Conservation (phyloP, 2,797 vertebrate genomes). For the Hydrocynus forskahlii region DNA sequence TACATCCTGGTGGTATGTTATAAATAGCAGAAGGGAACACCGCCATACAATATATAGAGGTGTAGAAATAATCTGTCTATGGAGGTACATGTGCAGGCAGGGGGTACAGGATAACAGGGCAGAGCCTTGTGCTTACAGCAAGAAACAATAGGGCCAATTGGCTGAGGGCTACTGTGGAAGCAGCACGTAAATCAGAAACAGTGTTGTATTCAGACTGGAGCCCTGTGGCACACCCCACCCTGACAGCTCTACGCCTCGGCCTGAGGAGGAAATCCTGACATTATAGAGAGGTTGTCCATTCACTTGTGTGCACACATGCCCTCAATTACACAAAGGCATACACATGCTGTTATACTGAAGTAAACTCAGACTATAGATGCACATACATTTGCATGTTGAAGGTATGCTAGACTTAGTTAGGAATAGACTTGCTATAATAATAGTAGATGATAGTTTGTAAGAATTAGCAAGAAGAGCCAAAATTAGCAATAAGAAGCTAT, state of each 20-base stretch:
- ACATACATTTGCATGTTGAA: background rate
- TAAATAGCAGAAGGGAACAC: background rate
- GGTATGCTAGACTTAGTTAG: background rate
- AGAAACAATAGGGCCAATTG: slow-evolving; percentile 27
- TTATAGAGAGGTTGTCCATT: slow-evolving; percentile 5
- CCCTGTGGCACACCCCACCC: slow-evolving; percentile 30
- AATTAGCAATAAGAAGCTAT: background rate
- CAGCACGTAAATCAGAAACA: slow-evolving; percentile 37
- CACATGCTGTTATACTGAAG: background rate
- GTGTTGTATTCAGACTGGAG: slow-evolving; percentile 39
- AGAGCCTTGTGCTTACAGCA: slow-evolving; percentile 7
- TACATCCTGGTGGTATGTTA: background rate
- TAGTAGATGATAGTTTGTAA: too few relatives aligned
- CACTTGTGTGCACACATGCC: slow-evolving; percentile 8
- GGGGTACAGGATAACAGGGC: slow-evolving; percentile 16
- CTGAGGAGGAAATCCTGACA: slow-evolving; percentile 44
- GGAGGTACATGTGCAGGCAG: background rate
- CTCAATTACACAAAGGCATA: background rate
- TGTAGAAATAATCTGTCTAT: slow-evolving; percentile 30
- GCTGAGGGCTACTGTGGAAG: background rate
- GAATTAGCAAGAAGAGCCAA: too few relatives aligned
- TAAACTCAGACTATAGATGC: too few relatives aligned
- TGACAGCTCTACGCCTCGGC: background rate
- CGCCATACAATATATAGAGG: background rate
- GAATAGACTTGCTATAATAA: background rate